phyloP scores from a whole-genome alignment of 1,140 invertebrate genomes.

The Philopotamus ludificatus region DNA sequence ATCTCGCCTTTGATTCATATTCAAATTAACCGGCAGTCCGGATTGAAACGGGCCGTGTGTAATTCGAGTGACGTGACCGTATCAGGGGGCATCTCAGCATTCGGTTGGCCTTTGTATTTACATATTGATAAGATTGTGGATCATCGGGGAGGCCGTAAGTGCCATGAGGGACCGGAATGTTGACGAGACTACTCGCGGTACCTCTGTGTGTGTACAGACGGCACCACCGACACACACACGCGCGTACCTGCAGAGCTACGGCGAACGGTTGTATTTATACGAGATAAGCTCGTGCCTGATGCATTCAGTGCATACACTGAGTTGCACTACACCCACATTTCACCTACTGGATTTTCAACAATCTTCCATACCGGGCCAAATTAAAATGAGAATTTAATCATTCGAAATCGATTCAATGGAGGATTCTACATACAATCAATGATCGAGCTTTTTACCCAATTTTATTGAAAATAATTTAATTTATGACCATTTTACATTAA shows the following conservation, averaged over 20 bases:
- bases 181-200: constrained; percentile 22
- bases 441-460: no score
- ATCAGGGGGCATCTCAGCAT: constrained; percentile 3
- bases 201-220: background rate
- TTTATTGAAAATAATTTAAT: no score
- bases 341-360: constrained; percentile 1
- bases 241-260: no score
- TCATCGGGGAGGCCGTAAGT: constrained; percentile 6
- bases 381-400: no score
- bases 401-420: no score
- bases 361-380: no score
- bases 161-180: constrained; percentile 8
- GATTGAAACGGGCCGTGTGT: background rate
- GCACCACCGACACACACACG: no score
- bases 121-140: constrained; percentile 28
- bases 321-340: constrained; percentile 1
- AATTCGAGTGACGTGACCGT: background rate
- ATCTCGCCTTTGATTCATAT: background rate
- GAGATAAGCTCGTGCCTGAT: constrained; percentile 5
- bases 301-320: constrained; percentile 16
- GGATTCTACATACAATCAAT: no score
- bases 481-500: no score
- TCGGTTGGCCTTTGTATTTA: constrained; percentile 12
- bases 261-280: constrained; percentile 15
- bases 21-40: background rate